Evolutionary conservation across 2,797 vertebrate species (phyloP).

Genomic region (Falco naumanni): DNA sequence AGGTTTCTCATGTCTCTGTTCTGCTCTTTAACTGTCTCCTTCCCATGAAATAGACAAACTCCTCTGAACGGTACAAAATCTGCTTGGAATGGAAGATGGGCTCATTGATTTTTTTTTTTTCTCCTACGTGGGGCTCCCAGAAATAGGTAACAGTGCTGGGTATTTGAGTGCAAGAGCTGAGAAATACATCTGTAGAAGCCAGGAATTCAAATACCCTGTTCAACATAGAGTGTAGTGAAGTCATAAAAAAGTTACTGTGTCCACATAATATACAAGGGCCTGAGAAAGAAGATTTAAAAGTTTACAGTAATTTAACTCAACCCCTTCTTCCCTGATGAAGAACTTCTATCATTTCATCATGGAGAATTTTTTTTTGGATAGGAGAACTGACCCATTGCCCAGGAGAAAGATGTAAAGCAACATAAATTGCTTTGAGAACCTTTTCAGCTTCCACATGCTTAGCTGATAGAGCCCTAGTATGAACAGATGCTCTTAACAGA

Average conservation of each 20-base stretch:
- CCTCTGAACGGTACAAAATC: background rate
- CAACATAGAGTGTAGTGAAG: background rate
- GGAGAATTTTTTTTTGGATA: background rate
- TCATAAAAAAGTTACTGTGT: background rate
- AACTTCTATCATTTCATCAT: background rate
- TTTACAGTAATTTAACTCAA: background rate
- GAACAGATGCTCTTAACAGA: constrained; percentile 26
- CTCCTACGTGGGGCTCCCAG: background rate
- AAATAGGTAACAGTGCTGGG: background rate
- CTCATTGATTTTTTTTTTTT: background rate
- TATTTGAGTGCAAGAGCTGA: background rate
- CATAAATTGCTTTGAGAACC: background rate
- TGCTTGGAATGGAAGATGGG: background rate
- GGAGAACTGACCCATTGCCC: background rate
- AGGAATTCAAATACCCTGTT: background rate
- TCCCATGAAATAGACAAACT: background rate
- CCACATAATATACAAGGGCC: background rate
- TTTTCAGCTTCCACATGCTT: background rate
- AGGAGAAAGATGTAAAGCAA: background rate
- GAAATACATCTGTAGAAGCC: background rate
- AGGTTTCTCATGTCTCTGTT: background rate
- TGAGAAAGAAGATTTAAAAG: background rate
- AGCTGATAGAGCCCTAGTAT: background rate
- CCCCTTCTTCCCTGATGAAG: background rate
- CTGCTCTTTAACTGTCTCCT: background rate